Conservation (phyloP, 2,113 vertebrate species). For the Dendrocopos noguchii region DNA sequence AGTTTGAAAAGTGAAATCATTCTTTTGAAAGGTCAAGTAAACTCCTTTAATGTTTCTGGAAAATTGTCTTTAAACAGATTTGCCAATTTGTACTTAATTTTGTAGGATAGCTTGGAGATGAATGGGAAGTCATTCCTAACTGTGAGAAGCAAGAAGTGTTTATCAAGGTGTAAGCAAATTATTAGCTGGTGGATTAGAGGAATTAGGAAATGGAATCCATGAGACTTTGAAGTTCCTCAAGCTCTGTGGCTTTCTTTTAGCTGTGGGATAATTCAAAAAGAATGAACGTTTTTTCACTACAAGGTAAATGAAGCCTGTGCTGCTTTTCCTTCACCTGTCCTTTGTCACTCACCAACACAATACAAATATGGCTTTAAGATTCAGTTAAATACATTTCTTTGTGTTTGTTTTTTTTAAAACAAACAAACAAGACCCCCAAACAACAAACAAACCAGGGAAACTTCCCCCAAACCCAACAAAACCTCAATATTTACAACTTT, state of each 20-base stretch:
- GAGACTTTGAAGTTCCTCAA: neutral
- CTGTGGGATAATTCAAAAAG: neutral
- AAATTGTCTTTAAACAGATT: neutral
- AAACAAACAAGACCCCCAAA: neutral
- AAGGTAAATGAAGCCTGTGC: neutral
- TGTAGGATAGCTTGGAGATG: neutral
- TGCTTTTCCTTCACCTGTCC: neutral
- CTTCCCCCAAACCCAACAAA: too few relatives aligned
- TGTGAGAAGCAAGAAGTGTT: rapidly evolving
- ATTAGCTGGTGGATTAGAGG: neutral
- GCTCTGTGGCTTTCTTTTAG: neutral
- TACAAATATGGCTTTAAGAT: neutral
- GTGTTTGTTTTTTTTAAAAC: too few relatives aligned
- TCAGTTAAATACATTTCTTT: neutral
- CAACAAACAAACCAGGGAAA: neutral
- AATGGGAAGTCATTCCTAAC: neutral
- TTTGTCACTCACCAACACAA: neutral
- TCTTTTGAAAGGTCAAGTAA: neutral
- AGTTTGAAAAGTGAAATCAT: neutral
- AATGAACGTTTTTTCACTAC: neutral
- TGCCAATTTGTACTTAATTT: neutral
- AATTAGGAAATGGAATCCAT: neutral
- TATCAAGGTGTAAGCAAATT: neutral
- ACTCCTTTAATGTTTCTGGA: neutral
- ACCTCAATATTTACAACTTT: neutral